Percentiles rank a stretch among this genome's conserved stretches.
Conservation (phyloP, 1,140 invertebrate species). For the Drosophila carrolli region DNA sequence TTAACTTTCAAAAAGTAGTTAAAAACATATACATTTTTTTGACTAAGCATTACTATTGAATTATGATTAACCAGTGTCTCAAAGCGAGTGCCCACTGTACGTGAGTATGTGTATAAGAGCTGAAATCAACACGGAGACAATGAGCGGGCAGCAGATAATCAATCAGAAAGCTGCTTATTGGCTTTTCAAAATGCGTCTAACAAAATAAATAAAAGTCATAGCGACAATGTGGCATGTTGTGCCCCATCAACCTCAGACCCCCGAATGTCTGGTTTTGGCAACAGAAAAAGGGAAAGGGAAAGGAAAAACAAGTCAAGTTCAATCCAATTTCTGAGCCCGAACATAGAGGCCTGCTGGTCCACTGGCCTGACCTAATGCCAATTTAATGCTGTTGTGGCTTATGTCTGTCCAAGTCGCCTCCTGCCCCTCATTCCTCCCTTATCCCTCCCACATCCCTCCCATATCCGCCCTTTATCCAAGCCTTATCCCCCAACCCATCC, state of each 20-base stretch:
- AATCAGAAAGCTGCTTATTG: conserved; percentile 79
- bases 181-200: conserved; percentile 79
- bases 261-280: neutral
- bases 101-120: conserved; percentile 5
- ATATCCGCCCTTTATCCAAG: neutral
- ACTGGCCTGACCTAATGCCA: conserved; percentile 63
- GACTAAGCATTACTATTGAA: too few species aligned
- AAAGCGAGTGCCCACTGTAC: conserved; percentile 3
- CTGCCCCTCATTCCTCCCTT: neutral
- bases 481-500: neutral
- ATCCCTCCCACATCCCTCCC: neutral
- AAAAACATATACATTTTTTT: too few species aligned
- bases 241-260: conserved; percentile 1
- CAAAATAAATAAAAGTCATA: conserved; percentile 79
- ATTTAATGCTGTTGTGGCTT: conserved; percentile 69
- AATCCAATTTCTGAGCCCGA: conserved; percentile 50
- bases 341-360: conserved; percentile 37
- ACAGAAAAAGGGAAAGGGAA: neutral
- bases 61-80: too few species aligned
- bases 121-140: conserved; percentile 35
- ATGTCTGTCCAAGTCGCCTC: conserved; percentile 30
- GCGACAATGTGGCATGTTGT: conserved; percentile 71
- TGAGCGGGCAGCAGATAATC: conserved; percentile 67
- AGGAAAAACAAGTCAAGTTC: conserved; percentile 40
- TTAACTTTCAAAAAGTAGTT: too few species aligned